phyloP scores from a whole-genome alignment of 2,797 vertebrate species.

The Manis pentadactyla region DNA sequence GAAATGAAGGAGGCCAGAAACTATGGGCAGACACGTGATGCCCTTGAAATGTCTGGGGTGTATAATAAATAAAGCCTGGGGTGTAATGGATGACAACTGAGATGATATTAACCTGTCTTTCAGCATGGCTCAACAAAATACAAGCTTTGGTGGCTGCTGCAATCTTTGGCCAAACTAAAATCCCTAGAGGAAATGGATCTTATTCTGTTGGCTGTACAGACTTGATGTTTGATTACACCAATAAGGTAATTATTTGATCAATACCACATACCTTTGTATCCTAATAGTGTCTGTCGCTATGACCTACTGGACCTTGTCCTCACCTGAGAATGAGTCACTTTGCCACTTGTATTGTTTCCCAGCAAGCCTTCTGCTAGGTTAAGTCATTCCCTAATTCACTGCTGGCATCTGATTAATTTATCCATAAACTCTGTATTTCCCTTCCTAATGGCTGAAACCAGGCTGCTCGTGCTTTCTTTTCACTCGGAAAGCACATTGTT shows the following conservation, averaged over 20 bases:
- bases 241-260: constrained; percentile 86
- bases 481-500: not conserved
- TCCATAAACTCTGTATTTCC: not conserved
- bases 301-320: not conserved
- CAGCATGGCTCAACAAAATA: constrained; percentile 68
- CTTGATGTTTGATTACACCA: constrained; percentile 93
- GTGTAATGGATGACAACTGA: not conserved
- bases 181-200: constrained; percentile 93
- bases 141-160: constrained; percentile 86
- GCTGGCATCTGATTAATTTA: not conserved
- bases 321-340: not conserved
- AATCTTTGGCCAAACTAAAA: constrained; percentile 86
- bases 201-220: constrained; percentile 94
- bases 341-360: not conserved
- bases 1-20: not conserved
- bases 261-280: not conserved
- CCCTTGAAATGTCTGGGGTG: not conserved
- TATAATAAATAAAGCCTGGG: not conserved
- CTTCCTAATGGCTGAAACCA: not conserved
- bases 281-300: not conserved
- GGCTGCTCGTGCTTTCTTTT: not conserved
- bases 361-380: not conserved
- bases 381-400: not conserved
- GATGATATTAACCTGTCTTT: constrained; percentile 8
- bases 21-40: not conserved